Evolutionary conservation across 2,113 vertebrate genomes (phyloP), one percentile per base, ranked within the genome.

Genomic region (Mohoua ochrocephala): DNA sequence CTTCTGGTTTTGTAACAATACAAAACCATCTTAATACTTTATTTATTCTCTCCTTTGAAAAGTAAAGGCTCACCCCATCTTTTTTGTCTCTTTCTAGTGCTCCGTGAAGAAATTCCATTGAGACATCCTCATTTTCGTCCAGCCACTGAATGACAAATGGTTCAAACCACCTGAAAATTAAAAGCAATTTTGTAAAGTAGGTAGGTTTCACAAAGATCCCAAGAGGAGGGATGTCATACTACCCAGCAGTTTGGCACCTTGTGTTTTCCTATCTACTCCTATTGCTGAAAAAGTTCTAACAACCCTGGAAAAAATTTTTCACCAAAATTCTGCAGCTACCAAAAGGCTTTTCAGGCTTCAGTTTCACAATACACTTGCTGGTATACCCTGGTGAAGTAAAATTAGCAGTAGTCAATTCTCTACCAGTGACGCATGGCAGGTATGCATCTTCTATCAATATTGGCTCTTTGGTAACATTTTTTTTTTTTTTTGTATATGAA

Each of bases 81-180:
- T 99, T 99, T 96, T 99, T 99, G 97, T 99, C 99, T 92, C 99
- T 99, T 97, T 98, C 99, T 91, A 99, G 97, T 2, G 99, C 99
- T 69, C 99, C 99, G 26, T 99, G 99, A 69, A 99, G 98, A 95
- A 99, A 99, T 91, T 99, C 99, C 99, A 99, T 98, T 77, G 99
- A 99, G 35, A 99, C 99, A 13, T 99, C 99, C 97, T 99, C 99
- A 53, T 99, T 99, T 97, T 99, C 99, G 95, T 99, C 99, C 64
- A 99, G 97, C 99, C 99, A 99, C 96, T 99, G 99, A 95, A 99
- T 99, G 84, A 99, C 99, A 97, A 99, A 99, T 23, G 99, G 99
- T 81, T 99, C 99, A 85, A 99, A 99, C 99, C 99, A 99, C 96
- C 99, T 99, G 57, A 80, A 94, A 95, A 87, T 61, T 7, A 61